Conservation (phyloP, 2,113 vertebrate genomes). For the Sminthopsis crassicaudata region DNA sequence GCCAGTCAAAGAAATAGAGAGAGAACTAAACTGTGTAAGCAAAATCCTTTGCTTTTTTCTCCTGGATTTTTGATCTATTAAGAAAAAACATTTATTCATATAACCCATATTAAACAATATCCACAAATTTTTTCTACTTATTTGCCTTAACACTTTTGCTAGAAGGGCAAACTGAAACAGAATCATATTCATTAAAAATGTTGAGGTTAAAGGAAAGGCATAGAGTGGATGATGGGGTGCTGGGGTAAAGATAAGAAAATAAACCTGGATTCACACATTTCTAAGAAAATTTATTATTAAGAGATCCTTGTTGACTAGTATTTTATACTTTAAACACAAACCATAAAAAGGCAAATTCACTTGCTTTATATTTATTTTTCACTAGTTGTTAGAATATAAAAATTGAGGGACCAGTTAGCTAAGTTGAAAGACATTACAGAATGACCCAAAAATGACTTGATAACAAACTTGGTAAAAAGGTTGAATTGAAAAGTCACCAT, state of each 20-base stretch:
- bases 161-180: constrained; percentile 44
- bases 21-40: neutral
- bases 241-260: neutral
- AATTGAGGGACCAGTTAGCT: constrained; percentile 40
- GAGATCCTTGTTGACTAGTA: constrained; percentile 42
- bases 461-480: constrained; percentile 10
- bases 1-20: neutral
- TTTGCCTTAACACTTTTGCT: constrained; percentile 3
- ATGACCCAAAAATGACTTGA: constrained; percentile 11
- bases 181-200: constrained; percentile 27
- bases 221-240: neutral
- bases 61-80: constrained; percentile 52
- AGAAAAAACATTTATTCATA: constrained; percentile 57
- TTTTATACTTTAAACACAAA: constrained; percentile 77
- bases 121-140: constrained; percentile 1
- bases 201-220: neutral
- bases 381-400: constrained; percentile 80
- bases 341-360: constrained; percentile 78
- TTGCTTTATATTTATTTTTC: constrained; percentile 75
- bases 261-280: neutral
- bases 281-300: neutral
- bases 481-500: constrained; percentile 34
- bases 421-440: constrained; percentile 2
- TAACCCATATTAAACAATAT: constrained; percentile 34
- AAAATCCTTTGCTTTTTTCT: constrained; percentile 42